phyloP scores from a whole-genome alignment of 2,888 invertebrate species.

The Argyresthia albistria region DNA sequence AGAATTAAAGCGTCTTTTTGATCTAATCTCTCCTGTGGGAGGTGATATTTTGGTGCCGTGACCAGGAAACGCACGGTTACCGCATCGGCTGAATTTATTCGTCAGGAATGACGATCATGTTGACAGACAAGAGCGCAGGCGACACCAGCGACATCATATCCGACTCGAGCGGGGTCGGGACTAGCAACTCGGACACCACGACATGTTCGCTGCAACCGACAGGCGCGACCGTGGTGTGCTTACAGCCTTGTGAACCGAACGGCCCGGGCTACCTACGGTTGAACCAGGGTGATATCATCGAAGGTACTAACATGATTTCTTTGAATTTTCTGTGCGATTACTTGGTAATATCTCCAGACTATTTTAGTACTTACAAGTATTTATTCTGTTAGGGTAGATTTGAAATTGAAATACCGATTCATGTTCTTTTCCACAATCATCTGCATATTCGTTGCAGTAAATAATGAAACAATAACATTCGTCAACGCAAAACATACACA shows the following conservation, averaged over 20 bases:
- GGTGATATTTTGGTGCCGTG: slow-evolving; percentile 2
- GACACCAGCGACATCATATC: slow-evolving; percentile 93
- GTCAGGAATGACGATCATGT: slow-evolving; percentile 22
- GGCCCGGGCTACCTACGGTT: slow-evolving; percentile 86
- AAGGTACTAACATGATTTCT: slow-evolving; percentile 70
- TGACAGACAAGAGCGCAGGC: slow-evolving; percentile 90
- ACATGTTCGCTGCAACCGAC: slow-evolving; percentile 84
- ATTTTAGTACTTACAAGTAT: too few relatives aligned
- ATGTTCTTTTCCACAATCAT: too few relatives aligned
- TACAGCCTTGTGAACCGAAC: slow-evolving; percentile 83
- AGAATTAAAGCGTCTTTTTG: too few relatives aligned
- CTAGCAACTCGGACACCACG: slow-evolving; percentile 88
- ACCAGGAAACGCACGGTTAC: not conserved
- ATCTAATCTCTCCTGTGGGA: too few relatives aligned
- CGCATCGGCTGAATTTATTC: slow-evolving; percentile 19
- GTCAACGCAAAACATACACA: not conserved
- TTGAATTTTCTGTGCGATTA: too few relatives aligned
- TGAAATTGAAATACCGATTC: too few relatives aligned
- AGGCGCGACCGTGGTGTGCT: slow-evolving; percentile 85
- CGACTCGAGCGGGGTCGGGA: slow-evolving; percentile 93
- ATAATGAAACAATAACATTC: not conserved
- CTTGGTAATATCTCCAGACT: too few relatives aligned
- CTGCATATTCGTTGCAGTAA: too few relatives aligned
- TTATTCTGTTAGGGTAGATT: too few relatives aligned
- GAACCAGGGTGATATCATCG: slow-evolving; percentile 91